Evolutionary conservation across 64 coral and sea anemone genomes (phyloP).

Genomic region (Montipora efflorescens): DNA sequence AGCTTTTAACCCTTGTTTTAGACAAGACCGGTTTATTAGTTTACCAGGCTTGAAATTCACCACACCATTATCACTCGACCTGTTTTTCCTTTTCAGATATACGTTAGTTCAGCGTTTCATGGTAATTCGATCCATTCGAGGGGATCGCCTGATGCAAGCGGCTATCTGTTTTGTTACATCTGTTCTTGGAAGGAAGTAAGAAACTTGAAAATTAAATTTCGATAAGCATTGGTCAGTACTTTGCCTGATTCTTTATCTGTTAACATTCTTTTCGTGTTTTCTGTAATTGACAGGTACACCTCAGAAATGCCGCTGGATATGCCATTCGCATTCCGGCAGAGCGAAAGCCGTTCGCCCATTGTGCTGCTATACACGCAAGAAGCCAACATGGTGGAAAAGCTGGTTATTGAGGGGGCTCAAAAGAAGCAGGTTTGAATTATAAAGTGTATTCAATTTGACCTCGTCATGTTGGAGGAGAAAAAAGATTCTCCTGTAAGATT

Average conservation of each 20-base stretch:
- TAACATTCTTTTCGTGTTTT: not conserved
- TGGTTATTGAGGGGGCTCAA: conserved; percentile 78
- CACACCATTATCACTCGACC: too few species aligned
- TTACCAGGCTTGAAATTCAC: too few species aligned
- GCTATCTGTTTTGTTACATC: conserved; percentile 94
- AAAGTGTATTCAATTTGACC: not conserved
- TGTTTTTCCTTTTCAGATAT: conserved; percentile 47
- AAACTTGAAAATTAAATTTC: too few species aligned
- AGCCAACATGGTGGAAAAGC: conserved; percentile 90
- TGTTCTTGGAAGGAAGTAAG: conserved; percentile 93
- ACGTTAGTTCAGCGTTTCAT: conserved; percentile 94
- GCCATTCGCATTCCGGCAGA: conserved; percentile 90
- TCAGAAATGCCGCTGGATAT: conserved; percentile 88
- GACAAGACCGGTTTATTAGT: too few species aligned
- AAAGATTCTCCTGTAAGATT: too few species aligned
- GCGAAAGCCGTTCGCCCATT: conserved; percentile 88
- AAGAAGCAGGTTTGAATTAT: conserved; percentile 84
- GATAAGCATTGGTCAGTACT: not conserved
- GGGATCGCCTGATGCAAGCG: conserved; percentile 88
- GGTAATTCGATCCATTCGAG: conserved; percentile 92
- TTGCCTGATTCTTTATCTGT: not conserved
- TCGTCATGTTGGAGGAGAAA: too few species aligned
- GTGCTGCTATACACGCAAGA: conserved; percentile 89
- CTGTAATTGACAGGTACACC: conserved; percentile 66
- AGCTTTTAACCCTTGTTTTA: too few species aligned